These are phyloP conservation scores for Trilocha varians DNA, from an alignment of 2,888 invertebrate species.

Conservation along the genomic window DNA sequence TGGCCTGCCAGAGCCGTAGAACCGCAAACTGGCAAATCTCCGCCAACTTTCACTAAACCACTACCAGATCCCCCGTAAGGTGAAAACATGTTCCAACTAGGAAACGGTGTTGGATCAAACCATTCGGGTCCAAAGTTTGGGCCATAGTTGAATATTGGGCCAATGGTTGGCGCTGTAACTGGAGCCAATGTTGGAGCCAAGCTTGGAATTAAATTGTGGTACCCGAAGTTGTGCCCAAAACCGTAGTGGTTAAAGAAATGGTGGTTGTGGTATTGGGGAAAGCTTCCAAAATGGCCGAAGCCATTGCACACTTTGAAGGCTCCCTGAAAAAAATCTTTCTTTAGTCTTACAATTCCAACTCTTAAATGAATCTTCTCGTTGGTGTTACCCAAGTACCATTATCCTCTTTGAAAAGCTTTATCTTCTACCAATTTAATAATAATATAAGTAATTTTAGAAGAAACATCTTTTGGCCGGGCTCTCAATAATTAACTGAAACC, in stretches of 20 bases:
- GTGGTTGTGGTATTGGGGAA: background rate
- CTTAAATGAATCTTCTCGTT: too few relatives aligned
- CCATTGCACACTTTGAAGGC: too few relatives aligned
- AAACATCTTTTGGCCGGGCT: too few relatives aligned
- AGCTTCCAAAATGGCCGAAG: background rate
- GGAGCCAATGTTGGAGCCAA: background rate
- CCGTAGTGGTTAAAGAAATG: background rate
- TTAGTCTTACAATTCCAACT: too few relatives aligned
- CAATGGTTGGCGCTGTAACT: background rate
- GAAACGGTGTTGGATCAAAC: background rate
- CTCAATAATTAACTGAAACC: too few relatives aligned
- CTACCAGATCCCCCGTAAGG: slow-evolving; percentile 11
- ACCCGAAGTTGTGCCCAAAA: background rate
- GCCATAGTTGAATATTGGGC: slow-evolving; percentile 6
- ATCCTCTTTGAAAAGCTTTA: too few relatives aligned
- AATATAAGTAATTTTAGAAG: too few relatives aligned
- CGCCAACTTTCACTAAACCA: slow-evolving; percentile 14
- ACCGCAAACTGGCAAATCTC: slow-evolving; percentile 22
- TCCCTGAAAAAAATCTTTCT: too few relatives aligned
- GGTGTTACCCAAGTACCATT: too few relatives aligned
- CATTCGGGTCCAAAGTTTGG: background rate
- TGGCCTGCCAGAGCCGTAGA: slow-evolving; percentile 24
- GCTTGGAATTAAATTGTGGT: background rate
- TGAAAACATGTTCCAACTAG: background rate
- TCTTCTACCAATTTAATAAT: too few relatives aligned